Base-by-base conservation (phyloP, 1,140 invertebrate species). In the Helicoverpa zea region DNA sequence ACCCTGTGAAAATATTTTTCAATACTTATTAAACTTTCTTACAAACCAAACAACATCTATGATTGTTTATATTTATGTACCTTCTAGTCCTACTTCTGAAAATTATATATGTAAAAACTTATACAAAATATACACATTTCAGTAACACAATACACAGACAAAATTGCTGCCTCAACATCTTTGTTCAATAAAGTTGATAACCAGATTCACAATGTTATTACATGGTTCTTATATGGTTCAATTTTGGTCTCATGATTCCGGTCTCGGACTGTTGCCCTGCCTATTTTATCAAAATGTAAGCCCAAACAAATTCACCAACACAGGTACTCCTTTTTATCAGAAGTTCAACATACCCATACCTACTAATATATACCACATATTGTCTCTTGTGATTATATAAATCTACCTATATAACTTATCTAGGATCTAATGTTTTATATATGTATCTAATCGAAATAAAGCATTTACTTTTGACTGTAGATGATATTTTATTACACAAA, bases 11-110 rank as follows among this genome's bases (percentile, higher is more conserved):
- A 89, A 94, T 94, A 94, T 94, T 94, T 94, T 94, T 79, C 90
- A 92, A 92, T 91, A 94, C 92, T 94, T 91, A 88, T 91, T 92
- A 90, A 94, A 93, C 92, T 94, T 94, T 94, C 93, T 94, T 94
- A 94, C 90, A 92, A 94, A 93, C 89, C 86, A 88, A 75, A 66
- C 30, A 49, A 18, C 47, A 43, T 52, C 61, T 13, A 23, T 61
- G 30, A 30, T 76, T 76, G 35, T 64, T 61, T 64, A 61, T 76
- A 30, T 64, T 49, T 14, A 16, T 18, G 18, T 74, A 43, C 72
- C 56, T 59, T 35, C n/a, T 64, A 47, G 63, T 64, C 35, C 63
- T 64, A 64, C 43, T 64, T 43, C 43, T 16, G 9, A 64, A 43
- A 43, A 14, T 43, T 64, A 23, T 23, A 2, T 64, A 16, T 47